Percentiles rank a stretch among this genome's conserved stretches.
phyloP scores from a whole-genome alignment of 2,888 invertebrate species.

The Pyrochroa serraticornis region DNA sequence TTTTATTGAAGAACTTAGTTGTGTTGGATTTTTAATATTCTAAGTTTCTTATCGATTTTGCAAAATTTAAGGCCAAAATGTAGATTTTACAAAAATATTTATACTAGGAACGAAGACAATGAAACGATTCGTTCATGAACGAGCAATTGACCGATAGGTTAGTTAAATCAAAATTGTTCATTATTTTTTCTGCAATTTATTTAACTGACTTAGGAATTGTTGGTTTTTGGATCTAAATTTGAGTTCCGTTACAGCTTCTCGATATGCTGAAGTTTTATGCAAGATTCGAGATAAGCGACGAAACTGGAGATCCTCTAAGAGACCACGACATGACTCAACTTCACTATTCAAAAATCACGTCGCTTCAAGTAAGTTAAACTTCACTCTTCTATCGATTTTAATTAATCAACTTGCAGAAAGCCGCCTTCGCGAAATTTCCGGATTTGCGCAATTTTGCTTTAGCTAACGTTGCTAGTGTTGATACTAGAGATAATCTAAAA shows the following conservation, averaged over 20 bases:
- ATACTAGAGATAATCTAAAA: constrained; percentile 80
- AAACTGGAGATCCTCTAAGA: constrained; percentile 91
- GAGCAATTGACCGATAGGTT: no score
- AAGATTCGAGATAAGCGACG: constrained; percentile 96
- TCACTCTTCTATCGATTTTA: not conserved
- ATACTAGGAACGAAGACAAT: no score
- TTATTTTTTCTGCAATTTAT: no score
- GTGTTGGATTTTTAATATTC: no score
- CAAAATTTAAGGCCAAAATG: no score
- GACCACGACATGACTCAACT: constrained; percentile 92
- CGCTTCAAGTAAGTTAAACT: constrained; percentile 73
- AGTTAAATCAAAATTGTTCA: no score
- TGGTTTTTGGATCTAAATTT: not conserved
- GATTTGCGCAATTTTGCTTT: constrained; percentile 86
- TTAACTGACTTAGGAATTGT: not conserved
- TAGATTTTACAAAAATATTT: no score
- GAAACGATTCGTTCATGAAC: no score
- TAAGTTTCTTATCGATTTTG: no score
- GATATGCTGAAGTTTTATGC: constrained; percentile 97
- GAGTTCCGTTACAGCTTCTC: constrained; percentile 70
- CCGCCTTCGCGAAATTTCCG: constrained; percentile 90
- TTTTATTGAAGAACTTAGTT: no score
- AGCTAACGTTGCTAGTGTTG: constrained; percentile 94
- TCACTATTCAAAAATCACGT: constrained; percentile 92
- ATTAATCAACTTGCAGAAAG: constrained; percentile 70